Conservation (phyloP, 2,113 vertebrate genomes). For the Sterrhoptilus dennistouni region DNA sequence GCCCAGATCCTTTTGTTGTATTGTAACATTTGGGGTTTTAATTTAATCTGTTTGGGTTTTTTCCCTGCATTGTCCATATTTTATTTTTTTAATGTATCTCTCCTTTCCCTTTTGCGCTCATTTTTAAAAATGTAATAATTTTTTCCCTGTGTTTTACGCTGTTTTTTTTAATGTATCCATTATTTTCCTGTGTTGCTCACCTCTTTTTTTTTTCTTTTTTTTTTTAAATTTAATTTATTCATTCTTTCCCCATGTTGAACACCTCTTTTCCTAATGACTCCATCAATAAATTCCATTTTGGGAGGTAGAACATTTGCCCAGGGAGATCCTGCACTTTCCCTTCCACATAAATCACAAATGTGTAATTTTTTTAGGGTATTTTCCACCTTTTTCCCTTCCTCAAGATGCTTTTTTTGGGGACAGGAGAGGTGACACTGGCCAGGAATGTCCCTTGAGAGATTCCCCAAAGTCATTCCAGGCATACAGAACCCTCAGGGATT, state of each 20-base stretch:
- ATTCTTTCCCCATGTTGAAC: not conserved
- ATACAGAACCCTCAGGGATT: not conserved
- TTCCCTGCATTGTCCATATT: not conserved
- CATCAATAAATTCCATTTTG: not conserved
- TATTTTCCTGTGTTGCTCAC: not conserved
- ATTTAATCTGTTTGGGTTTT: not conserved
- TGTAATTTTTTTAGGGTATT: not conserved
- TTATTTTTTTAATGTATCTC: not conserved
- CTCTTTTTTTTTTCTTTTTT: too few relatives aligned
- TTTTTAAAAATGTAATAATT: too few relatives aligned
- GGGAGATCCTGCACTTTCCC: not conserved
- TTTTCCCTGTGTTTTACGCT: not conserved
- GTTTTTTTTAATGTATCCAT: not conserved
- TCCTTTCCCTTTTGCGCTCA: too few relatives aligned
- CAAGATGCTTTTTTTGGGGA: not conserved
- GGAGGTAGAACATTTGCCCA: not conserved
- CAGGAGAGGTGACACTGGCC: not conserved
- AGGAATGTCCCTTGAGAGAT: not conserved
- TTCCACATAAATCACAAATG: not conserved
- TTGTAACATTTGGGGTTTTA: not conserved
- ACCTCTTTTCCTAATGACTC: not conserved
- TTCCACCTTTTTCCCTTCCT: not conserved
- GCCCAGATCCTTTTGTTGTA: fast-evolving
- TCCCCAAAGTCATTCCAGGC: not conserved
- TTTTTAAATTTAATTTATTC: not conserved